These are phyloP conservation scores for Frieseomelitta varia DNA, from an alignment of 1,140 invertebrate genomes.

Conservation along the genomic window DNA sequence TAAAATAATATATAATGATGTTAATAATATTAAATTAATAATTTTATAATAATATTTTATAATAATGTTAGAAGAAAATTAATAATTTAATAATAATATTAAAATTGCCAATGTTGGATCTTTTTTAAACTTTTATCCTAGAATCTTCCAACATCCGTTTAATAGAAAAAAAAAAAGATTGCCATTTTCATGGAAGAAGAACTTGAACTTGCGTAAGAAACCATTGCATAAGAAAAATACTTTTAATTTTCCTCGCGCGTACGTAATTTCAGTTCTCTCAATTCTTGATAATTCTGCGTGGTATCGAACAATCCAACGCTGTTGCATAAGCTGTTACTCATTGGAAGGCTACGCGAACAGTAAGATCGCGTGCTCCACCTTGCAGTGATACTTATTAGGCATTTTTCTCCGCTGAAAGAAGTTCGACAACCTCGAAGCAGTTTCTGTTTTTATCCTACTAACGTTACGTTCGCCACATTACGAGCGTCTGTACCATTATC, in stretches of 20 bases:
- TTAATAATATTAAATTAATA: too few species aligned
- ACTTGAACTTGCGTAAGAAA: too few species aligned
- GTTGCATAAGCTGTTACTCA: not conserved
- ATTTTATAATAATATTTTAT: too few species aligned
- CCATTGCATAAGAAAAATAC: not conserved
- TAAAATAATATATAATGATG: too few species aligned
- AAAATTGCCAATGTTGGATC: too few species aligned
- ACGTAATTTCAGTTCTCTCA: not conserved
- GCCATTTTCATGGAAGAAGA: too few species aligned
- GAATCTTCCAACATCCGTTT: not conserved
- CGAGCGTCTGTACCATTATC: not conserved
- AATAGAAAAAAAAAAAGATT: fast-evolving
- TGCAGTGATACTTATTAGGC: not conserved
- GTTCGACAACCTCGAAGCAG: slow-evolving; percentile 24
- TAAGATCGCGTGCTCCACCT: not conserved
- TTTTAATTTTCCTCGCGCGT: not conserved
- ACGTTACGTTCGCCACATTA: not conserved
- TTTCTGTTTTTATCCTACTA: not conserved
- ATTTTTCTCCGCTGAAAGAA: not conserved
- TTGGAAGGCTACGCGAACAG: not conserved
- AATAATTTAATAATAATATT: too few species aligned
- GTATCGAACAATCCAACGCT: not conserved
- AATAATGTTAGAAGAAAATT: too few species aligned
- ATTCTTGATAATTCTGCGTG: too few species aligned
- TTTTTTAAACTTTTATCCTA: not conserved